Evolutionary conservation across 2,888 invertebrate species (phyloP), one percentile per base, ranked within the genome.

Genomic region (Hydroisotoma schaefferi): DNA sequence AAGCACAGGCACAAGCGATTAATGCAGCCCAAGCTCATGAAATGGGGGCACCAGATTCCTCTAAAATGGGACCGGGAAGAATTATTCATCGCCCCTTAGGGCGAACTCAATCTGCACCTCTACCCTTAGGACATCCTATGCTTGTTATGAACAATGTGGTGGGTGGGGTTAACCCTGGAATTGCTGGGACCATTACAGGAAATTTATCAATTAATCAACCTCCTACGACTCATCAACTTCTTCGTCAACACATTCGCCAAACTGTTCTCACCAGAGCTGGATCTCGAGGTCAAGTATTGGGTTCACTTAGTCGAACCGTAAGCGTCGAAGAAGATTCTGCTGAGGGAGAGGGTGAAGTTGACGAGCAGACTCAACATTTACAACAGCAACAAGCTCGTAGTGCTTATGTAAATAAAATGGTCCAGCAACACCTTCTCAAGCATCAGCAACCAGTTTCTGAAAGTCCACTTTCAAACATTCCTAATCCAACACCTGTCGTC

Each of bases 41-140:
- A 48, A 38, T 43, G 29, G 56, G 54, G 37, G 40, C 55, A 47
- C 48, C 55, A 38, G 67, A 67, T 52, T 29, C 55, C 10, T 52
- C 53, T 10, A 55, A 65, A 27, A 53, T 67, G 25, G 64, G 65
- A 22, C 63, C 68, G 0, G 58, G 67, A 15, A 55, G 70, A 8
- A 65, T 63, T 6, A 69, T 71, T 73, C 88, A 88, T 74, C 80
- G 91, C 54, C 91, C 91, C 29, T 81, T 94, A 73, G 92, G 93
- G 61, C 85, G 95, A 75, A 95, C 95, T 60, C 94, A 95, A 79
- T 94, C 94, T 47, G 94, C 94, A 2, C 93, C 93, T 1, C 79
- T 93, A 72, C 91, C 91, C 26, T 80, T 94, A 57, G 93, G 93
- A 1, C 91, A 93, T 79, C 91, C 93, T 25, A 85, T 90, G 82